A percentile compares a stretch with the other conserved stretches of the same genome.
Evolutionary conservation across 2,888 invertebrate species (phyloP).

Genomic region (Dryobotodes eremita): DNA sequence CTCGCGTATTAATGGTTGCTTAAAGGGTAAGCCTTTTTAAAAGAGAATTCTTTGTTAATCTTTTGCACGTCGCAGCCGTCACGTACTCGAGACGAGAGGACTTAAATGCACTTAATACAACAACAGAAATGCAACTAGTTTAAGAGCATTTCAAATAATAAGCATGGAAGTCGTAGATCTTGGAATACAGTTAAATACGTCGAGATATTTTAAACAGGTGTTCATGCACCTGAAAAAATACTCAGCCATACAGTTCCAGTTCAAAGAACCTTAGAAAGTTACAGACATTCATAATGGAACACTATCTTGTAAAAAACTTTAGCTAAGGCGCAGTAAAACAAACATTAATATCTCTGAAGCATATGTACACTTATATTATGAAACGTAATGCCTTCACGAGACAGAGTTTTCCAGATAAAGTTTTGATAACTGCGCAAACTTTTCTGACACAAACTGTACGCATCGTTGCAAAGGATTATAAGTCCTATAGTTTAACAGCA

Average conservation of each 20-base stretch:
- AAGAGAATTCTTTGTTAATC: slow-evolving; percentile 47
- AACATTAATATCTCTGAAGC: slow-evolving; percentile 32
- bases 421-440: slow-evolving; percentile 56
- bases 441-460: slow-evolving; percentile 37
- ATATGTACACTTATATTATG: slow-evolving; percentile 34
- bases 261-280: slow-evolving; percentile 22
- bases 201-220: not conserved
- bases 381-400: slow-evolving; percentile 40
- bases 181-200: not conserved
- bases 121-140: slow-evolving; percentile 51
- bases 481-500: not conserved
- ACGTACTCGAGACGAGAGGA: slow-evolving; percentile 43
- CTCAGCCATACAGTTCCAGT: slow-evolving; percentile 1
- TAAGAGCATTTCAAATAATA: slow-evolving; percentile 37
- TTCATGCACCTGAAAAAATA: not conserved
- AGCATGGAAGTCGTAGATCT: slow-evolving; percentile 1
- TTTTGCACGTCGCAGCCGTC: slow-evolving; percentile 37
- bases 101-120: slow-evolving; percentile 52
- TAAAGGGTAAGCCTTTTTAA: slow-evolving; percentile 33
- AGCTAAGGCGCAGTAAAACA: slow-evolving; percentile 23
- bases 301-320: slow-evolving; percentile 6
- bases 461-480: slow-evolving; percentile 3
- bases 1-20: not conserved
- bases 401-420: slow-evolving; percentile 55
- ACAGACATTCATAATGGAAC: slow-evolving; percentile 25